phyloP scores from a whole-genome alignment of 2,113 vertebrate species.

The Odobenus rosmarus region DNA sequence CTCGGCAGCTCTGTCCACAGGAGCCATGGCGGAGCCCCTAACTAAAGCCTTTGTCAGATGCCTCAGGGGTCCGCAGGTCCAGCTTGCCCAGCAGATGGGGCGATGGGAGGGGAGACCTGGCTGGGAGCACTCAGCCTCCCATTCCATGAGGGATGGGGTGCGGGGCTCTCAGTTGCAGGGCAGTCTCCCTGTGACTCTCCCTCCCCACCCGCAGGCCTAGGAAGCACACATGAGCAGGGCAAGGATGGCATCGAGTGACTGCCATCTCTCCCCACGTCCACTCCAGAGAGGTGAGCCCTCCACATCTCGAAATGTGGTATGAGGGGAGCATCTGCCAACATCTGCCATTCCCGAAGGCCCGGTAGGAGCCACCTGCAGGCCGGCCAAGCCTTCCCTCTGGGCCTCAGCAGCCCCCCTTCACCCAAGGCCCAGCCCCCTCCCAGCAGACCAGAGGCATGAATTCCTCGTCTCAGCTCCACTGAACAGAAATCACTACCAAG shows the following conservation, averaged over 20 bases:
- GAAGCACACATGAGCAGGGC: background rate
- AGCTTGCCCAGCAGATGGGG: background rate
- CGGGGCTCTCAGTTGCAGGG: background rate
- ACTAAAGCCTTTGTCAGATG: background rate
- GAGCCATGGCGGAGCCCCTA: fast-evolving
- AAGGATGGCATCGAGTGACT: background rate
- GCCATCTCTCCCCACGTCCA: background rate
- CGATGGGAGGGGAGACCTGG: background rate
- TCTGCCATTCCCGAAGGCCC: background rate
- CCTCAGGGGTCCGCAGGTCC: background rate
- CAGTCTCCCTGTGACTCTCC: background rate
- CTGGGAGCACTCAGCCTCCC: background rate
- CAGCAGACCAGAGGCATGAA: background rate
- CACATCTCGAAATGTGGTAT: fast-evolving
- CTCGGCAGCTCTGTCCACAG: background rate
- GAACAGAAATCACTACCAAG: background rate
- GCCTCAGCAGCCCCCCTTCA: background rate
- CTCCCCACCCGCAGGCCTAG: background rate
- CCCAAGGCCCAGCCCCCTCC: background rate
- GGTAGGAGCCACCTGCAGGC: background rate
- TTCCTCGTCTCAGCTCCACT: background rate
- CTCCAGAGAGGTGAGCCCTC: background rate
- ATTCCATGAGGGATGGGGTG: fast-evolving
- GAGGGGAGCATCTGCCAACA: background rate
- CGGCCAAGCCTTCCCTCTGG: background rate